Evolutionary conservation across 2,888 invertebrate species (phyloP).

Genomic region (Frankliniella fusca): DNA sequence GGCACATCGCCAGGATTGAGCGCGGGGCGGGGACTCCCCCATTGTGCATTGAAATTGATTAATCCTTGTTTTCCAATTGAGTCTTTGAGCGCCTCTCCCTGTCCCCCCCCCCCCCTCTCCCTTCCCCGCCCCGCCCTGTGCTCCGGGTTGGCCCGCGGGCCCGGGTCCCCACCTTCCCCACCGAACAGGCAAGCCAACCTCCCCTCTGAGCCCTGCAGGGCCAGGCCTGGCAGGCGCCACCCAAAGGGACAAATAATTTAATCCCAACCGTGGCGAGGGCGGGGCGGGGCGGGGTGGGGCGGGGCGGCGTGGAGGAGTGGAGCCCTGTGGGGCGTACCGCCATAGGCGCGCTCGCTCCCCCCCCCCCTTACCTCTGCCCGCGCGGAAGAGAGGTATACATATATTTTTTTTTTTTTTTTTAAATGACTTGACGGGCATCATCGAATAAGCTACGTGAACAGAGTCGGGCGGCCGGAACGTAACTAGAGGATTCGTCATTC

Average conservation of each 20-base stretch:
- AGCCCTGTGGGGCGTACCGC: constrained; percentile 37
- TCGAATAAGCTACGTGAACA: too few relatives aligned
- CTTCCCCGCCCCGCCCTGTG: not conserved
- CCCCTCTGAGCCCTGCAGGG: not conserved
- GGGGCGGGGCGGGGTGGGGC: constrained; percentile 29
- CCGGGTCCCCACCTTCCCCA: constrained; percentile 32
- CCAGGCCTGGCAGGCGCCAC: not conserved
- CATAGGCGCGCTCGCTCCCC: constrained; percentile 38
- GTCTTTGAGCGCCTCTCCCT: constrained; percentile 28
- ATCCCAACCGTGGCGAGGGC: constrained; percentile 38
- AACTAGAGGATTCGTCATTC: too few relatives aligned
- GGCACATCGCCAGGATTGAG: not conserved
- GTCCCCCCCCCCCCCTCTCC: not conserved
- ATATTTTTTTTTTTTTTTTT: too few relatives aligned
- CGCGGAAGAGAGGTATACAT: not conserved
- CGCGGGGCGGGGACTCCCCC: not conserved
- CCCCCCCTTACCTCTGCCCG: constrained; percentile 27
- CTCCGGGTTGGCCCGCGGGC: constrained; percentile 32
- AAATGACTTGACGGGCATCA: too few relatives aligned
- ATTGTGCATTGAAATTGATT: not conserved
- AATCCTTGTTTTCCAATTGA: constrained; percentile 26
- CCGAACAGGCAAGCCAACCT: constrained; percentile 29
- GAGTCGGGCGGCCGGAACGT: too few relatives aligned
- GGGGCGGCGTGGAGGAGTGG: constrained; percentile 29
- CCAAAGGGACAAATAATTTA: constrained; percentile 34